Evolutionary conservation across 2,888 invertebrate species (phyloP), one percentile per base, ranked within the genome.

Genomic region (Craniophora ligustri): DNA sequence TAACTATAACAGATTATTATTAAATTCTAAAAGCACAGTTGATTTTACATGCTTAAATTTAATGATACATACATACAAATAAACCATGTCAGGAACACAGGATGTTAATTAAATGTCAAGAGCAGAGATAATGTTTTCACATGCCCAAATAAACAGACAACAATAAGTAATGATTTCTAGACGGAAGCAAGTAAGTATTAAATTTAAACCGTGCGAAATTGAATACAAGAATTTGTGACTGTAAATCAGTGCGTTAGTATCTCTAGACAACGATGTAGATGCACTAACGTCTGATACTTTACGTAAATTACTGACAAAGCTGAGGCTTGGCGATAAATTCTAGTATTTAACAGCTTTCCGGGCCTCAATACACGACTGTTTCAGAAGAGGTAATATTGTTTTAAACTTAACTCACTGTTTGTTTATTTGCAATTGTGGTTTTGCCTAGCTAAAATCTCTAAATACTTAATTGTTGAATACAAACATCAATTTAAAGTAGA

Each of bases 171-270:
- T n/a, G n/a, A n/a, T 23, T 23, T 23, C 10, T 8, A 3, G 23
- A 11, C 10, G 48, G 45, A 61, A 60, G 41, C 19, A 23, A 39
- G 34, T 47, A 36, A 23, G 46, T 44, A 57, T 34, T 45, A 42
- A n/a, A n/a, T n/a, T n/a, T n/a, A n/a, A n/a, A 56, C 36, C 50
- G 46, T 67, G 65, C 51, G 67, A 62, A 67, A 62, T 15, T 38
- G 36, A 19, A 15, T 67, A 40, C 30, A 21, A 31, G 16, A 56
- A 67, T 62, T 50, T 57, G 61, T 64, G 45, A 34, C 48, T 46
- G 41, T 48, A 55, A 38, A 28, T 40, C 40, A 34, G 48, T 40
- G 21, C 31, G 34, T 45, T 53, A 31, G 60, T 60, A 55, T 66
- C 67, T 55, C 16, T 6, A 42, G 45, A 60, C 54, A 66, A 26